Percentiles rank a stretch among this genome's conserved stretches.
phyloP scores from a whole-genome alignment of 2,113 vertebrate species.

The Sula dactylatra region DNA sequence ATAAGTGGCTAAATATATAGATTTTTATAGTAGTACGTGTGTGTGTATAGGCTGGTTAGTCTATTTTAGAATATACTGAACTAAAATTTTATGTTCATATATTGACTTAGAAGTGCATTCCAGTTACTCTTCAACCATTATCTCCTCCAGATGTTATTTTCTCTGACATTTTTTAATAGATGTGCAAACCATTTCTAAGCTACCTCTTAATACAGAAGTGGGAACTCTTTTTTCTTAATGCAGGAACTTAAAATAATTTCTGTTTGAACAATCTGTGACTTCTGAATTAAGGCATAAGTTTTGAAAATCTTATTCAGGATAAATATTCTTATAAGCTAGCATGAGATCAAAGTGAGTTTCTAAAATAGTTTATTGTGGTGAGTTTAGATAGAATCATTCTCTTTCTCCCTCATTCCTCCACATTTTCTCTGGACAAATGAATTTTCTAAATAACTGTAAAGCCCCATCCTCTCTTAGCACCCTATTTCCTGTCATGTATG shows the following conservation, averaged over 20 bases:
- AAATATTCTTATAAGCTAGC: background rate
- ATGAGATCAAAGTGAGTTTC: background rate
- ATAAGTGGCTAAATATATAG: background rate
- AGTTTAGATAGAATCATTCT: background rate
- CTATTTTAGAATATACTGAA: background rate
- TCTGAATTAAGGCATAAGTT: background rate
- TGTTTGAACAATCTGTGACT: background rate
- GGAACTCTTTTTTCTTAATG: background rate
- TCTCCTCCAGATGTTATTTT: constrained; percentile 3
- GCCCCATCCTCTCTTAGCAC: background rate
- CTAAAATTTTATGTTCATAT: background rate
- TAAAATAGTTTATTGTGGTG: background rate
- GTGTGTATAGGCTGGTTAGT: background rate
- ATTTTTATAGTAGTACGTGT: background rate
- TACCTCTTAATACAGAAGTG: background rate
- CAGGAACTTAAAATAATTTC: background rate
- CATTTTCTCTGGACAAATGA: background rate
- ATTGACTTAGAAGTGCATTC: background rate
- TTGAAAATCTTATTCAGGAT: background rate
- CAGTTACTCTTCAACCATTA: background rate
- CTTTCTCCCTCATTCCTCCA: background rate
- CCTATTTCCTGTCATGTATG: background rate
- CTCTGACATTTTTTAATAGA: background rate
- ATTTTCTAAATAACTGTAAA: background rate
- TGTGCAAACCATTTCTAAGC: background rate